These are phyloP conservation scores for Hirtodrosophila trivittata DNA, from an alignment of 2,888 invertebrate species.

Conservation along the genomic window DNA sequence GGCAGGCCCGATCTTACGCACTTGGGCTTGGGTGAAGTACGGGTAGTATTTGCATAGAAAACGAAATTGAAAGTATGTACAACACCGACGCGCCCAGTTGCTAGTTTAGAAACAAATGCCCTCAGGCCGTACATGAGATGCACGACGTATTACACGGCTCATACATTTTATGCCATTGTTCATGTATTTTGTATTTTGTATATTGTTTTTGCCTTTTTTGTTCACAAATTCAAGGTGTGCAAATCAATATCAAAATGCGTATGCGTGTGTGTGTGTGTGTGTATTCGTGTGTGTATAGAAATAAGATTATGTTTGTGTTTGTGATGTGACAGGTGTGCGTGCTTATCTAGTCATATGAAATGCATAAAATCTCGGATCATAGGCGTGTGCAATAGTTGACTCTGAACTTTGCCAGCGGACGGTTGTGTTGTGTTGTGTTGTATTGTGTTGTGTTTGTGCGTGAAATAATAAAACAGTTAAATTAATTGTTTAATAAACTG, in stretches of 20 bases:
- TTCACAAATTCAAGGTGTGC: conserved; percentile 68
- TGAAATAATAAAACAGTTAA: conserved; percentile 9
- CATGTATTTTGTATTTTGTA: conserved; percentile 26
- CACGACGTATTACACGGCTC: conserved; percentile 52
- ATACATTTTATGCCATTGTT: conserved; percentile 63
- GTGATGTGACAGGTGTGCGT: conserved; percentile 64
- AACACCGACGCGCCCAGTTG: conserved; percentile 26
- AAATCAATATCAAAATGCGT: conserved; percentile 54
- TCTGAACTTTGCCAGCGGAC: conserved; percentile 53
- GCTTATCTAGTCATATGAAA: conserved; percentile 74
- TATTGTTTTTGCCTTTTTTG: conserved; percentile 69
- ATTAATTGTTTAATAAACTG: too few relatives aligned
- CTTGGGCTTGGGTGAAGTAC: conserved; percentile 22
- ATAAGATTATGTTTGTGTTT: too few relatives aligned
- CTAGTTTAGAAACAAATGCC: conserved; percentile 42
- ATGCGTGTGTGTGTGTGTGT: conserved; percentile 13
- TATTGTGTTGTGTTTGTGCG: conserved; percentile 24
- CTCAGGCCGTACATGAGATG: conserved; percentile 58
- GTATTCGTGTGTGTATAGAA: conserved; percentile 23
- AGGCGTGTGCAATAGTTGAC: conserved; percentile 57
- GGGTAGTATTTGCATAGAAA: conserved; percentile 36
- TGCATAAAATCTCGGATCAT: conserved; percentile 68
- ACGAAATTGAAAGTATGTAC: conserved; percentile 58
- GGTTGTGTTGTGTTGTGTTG: conserved; percentile 53
- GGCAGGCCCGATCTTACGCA: conserved; percentile 29